phyloP scores from a whole-genome alignment of 1,140 invertebrate genomes.

The Bradysia coprophila region DNA sequence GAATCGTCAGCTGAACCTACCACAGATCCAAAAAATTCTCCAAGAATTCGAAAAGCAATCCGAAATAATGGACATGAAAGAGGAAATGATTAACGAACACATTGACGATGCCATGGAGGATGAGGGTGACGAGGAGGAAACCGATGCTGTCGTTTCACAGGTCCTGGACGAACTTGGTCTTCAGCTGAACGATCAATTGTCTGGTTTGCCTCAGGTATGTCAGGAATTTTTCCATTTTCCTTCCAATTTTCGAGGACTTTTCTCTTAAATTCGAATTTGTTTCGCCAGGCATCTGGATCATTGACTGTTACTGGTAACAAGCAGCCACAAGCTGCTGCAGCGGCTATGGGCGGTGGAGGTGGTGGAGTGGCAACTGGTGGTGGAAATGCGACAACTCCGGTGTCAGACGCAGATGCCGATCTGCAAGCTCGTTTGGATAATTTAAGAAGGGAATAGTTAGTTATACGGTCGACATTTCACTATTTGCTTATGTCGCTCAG shows the following conservation, averaged over 20 bases:
- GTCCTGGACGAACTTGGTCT: conserved; percentile 94
- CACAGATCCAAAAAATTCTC: conserved; percentile 97
- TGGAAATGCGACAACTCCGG: conserved; percentile 30
- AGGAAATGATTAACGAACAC: conserved; percentile 99
- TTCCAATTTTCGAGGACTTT: neutral
- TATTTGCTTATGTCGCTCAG: too few relatives aligned
- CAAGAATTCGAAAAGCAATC: conserved; percentile 99
- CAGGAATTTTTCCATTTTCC: neutral
- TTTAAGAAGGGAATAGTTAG: conserved; percentile 72
- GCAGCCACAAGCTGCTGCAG: conserved; percentile 24
- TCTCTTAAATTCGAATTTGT: neutral
- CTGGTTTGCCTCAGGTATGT: conserved; percentile 54
- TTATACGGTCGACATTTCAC: too few relatives aligned
- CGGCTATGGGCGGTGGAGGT: conserved; percentile 30
- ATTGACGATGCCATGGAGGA: conserved; percentile 99
- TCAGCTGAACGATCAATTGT: conserved; percentile 77
- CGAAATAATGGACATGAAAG: conserved; percentile 99
- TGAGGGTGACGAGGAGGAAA: conserved; percentile 96
- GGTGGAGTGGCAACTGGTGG: conserved; percentile 32
- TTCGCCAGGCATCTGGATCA: conserved; percentile 13
- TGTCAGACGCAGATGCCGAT: conserved; percentile 83
- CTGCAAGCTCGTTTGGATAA: conserved; percentile 88
- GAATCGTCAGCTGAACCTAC: conserved; percentile 95
- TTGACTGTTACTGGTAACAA: conserved; percentile 18
- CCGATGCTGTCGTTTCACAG: conserved; percentile 79